Base-by-base conservation (phyloP, 2,888 invertebrate genomes). In the Rhagium mordax region DNA sequence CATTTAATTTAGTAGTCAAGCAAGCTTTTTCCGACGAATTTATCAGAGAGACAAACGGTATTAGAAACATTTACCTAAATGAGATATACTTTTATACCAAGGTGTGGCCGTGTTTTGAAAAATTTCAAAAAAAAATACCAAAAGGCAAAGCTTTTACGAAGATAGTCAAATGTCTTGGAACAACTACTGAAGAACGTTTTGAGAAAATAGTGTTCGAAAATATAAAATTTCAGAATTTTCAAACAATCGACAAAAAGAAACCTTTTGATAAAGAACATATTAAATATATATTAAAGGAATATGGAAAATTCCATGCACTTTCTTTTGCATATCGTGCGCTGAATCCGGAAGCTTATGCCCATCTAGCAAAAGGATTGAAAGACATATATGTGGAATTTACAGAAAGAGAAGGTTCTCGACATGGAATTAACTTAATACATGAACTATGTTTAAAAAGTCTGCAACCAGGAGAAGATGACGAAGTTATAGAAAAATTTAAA, bases 241-340 rank as follows among this genome's bases (percentile, higher is more conserved):
- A 72, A 61, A 59, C 68, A 16, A 41, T 64, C 29, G 53, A 71
- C 6, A 76, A 74, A 8, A 60, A 60, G 8, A 33, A 68, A 41
- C 16, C 70, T 7, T 65, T 83, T 2, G 77, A 81, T 64, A 76
- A 69, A 4, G 70, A 82, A 29, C 81, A 82, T 33, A 55, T 77
- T 0, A 70, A 72, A n/a, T 20, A 79, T 0, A 74, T 82, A 48
- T 59, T 82, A 13, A 72, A 75, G 48, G 76, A 77, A 29, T 79
- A 82, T 21, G 84, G 77, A 4, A 72, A 73, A 59, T 79, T 81
- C 21, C 84, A 84, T 67, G 80, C 78, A 13, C 48, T 78, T 18
- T 79, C 80, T 0, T 78, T 78, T 41, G 81, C 78, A 1, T 65
- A 78, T 41, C 78, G 74, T 66, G 68, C 77, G 27, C 57, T 74